Percentiles rank a stretch among this genome's conserved stretches.
Conservation (phyloP, 2,113 vertebrate species). For the Bos indicus region DNA sequence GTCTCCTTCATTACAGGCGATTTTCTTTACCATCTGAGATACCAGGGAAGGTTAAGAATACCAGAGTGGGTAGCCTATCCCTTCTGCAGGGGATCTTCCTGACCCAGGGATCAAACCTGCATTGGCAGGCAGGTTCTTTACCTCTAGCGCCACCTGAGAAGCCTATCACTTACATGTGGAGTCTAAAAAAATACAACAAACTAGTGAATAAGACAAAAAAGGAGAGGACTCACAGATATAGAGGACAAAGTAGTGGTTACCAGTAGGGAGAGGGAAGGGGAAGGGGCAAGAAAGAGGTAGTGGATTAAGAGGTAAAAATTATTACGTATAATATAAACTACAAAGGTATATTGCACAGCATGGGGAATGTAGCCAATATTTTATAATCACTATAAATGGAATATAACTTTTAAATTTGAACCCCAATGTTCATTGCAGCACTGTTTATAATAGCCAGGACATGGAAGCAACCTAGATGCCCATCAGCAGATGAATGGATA, state of each 20-base stretch:
- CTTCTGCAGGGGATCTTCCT: background rate
- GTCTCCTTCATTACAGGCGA: background rate
- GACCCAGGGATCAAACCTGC: background rate
- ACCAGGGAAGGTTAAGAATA: background rate
- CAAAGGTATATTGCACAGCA: background rate
- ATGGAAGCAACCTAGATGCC: too few relatives aligned
- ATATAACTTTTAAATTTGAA: background rate
- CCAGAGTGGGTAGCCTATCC: background rate
- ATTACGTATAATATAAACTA: background rate
- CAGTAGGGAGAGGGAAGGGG: background rate
- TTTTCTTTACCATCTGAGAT: background rate
- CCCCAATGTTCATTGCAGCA: too few relatives aligned
- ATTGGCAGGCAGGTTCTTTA: background rate
- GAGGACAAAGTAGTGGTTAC: background rate
- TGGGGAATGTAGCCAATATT: background rate
- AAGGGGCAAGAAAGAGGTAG: background rate
- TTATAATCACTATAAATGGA: background rate
- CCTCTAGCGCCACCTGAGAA: background rate
- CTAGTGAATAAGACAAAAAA: background rate
- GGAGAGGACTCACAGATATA: background rate
- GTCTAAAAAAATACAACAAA: background rate
- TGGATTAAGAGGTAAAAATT: background rate
- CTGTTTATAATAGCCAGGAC: too few relatives aligned
- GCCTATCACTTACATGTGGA: background rate
- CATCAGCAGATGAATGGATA: too few relatives aligned